phyloP scores from a whole-genome alignment of 92 coral and sea anemone genomes.

The Ricordea florida region DNA sequence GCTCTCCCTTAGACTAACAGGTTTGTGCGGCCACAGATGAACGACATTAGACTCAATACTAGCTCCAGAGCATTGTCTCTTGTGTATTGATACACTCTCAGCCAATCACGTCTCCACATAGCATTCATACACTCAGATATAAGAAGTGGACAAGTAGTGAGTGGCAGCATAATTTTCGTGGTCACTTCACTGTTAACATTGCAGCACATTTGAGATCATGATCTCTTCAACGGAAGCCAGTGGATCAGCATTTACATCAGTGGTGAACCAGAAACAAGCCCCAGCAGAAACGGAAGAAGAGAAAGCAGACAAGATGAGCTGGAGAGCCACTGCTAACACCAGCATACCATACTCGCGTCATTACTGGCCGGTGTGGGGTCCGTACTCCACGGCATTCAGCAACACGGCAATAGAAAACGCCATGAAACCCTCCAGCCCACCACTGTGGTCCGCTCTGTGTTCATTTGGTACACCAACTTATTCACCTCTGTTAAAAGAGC shows the following conservation, averaged over 20 bases:
- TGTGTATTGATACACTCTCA: slow-evolving; percentile 65
- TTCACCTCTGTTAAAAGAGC: slow-evolving; percentile 41
- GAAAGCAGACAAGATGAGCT: slow-evolving; percentile 4
- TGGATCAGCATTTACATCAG: slow-evolving; percentile 39
- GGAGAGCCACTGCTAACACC: slow-evolving; percentile 9
- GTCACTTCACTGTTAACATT: slow-evolving; percentile 8
- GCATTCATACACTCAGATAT: slow-evolving; percentile 41
- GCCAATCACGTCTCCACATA: slow-evolving; percentile 43
- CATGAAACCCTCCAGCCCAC: slow-evolving; percentile 35
- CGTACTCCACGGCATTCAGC: slow-evolving; percentile 25
- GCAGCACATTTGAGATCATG: background rate
- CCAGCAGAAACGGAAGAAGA: slow-evolving; percentile 5
- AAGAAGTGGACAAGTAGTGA: slow-evolving; percentile 12
- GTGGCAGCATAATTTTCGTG: slow-evolving; percentile 1
- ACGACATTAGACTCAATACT: slow-evolving; percentile 14
- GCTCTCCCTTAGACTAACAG: background rate
- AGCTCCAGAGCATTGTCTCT: slow-evolving; percentile 40
- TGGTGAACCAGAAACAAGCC: slow-evolving; percentile 7
- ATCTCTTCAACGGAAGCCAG: slow-evolving; percentile 25
- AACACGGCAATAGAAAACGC: slow-evolving; percentile 39
- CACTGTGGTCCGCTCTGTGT: slow-evolving; percentile 36
- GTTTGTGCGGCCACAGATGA: slow-evolving; percentile 15
- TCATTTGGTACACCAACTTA: slow-evolving; percentile 45
- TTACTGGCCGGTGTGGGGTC: slow-evolving; percentile 48
- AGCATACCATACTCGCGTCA: slow-evolving; percentile 28